A percentile compares a stretch with the other conserved stretches of the same genome.
These are phyloP conservation scores for Barnardius zonarius DNA, from an alignment of 2,113 vertebrate genomes.

Conservation along the genomic window DNA sequence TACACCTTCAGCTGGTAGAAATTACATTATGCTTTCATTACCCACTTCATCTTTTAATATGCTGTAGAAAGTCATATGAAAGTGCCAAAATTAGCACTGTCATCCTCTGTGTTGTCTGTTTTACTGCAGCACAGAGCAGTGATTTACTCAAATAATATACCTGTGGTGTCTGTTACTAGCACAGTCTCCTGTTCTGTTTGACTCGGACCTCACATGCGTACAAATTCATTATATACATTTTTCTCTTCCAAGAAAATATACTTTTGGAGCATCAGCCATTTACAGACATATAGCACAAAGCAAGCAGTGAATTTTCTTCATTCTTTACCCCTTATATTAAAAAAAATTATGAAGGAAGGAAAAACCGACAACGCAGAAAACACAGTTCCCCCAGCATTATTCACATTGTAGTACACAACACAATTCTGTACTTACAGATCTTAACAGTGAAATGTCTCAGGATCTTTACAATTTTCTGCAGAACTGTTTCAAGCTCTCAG, in stretches of 20 bases:
- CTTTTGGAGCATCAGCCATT: slow-evolving; percentile 12
- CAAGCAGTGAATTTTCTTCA: slow-evolving; percentile 15
- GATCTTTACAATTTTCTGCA: slow-evolving; percentile 57
- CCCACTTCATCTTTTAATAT: not conserved
- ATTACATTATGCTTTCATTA: not conserved
- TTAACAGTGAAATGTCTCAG: slow-evolving; percentile 60
- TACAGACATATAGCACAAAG: not conserved
- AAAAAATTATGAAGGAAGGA: slow-evolving; percentile 3
- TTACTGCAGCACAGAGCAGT: slow-evolving; percentile 44
- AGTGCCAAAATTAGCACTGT: slow-evolving; percentile 66
- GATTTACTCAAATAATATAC: not conserved
- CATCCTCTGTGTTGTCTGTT: slow-evolving; percentile 41
- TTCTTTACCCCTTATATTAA: slow-evolving; percentile 51
- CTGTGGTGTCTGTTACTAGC: slow-evolving; percentile 42
- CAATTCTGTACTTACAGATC: slow-evolving; percentile 71
- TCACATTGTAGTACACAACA: slow-evolving; percentile 56
- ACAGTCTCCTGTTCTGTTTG: not conserved
- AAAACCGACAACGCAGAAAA: not conserved
- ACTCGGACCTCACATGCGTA: not conserved
- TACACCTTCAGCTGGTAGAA: not conserved
- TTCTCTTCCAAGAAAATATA: not conserved
- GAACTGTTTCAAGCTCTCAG: slow-evolving; percentile 66
- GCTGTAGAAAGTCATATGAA: not conserved
- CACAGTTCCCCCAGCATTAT: slow-evolving; percentile 19
- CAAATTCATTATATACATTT: not conserved